Evolutionary conservation across 2,888 invertebrate species (phyloP).

Genomic region (Neoascia interrupta): DNA sequence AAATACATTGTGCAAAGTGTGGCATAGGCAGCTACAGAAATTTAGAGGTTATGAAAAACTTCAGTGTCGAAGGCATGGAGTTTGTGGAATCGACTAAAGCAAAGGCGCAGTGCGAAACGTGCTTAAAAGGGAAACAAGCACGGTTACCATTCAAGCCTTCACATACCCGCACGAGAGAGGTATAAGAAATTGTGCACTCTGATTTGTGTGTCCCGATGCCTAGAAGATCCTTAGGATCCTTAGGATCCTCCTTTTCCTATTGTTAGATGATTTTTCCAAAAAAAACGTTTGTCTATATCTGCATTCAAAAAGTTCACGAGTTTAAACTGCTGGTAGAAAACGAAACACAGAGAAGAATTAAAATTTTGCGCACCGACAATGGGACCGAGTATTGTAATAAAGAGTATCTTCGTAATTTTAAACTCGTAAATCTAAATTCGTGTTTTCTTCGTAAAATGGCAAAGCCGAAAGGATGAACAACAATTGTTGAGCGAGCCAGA

Average conservation of each 20-base stretch:
- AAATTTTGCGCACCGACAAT: constrained; percentile 22
- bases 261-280: not conserved
- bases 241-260: not conserved
- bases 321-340: constrained; percentile 4
- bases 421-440: too few relatives aligned
- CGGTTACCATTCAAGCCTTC: not conserved
- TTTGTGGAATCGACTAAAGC: not conserved
- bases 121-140: not conserved
- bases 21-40: too few relatives aligned
- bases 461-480: constrained; percentile 65
- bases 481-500: constrained; percentile 56
- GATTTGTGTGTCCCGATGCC: not conserved
- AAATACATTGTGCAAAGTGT: too few relatives aligned
- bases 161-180: not conserved
- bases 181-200: not conserved
- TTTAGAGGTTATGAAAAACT: not conserved
- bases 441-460: too few relatives aligned
- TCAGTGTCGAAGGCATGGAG: not conserved
- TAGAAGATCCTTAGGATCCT: not conserved
- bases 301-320: constrained; percentile 2
- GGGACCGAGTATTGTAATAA: constrained; percentile 16
- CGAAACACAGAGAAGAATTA: constrained; percentile 18
- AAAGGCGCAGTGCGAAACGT: not conserved
- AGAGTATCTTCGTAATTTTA: not conserved
- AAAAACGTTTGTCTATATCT: not conserved